A percentile compares a stretch with the other conserved stretches of the same genome.
phyloP scores from a whole-genome alignment of 2,797 vertebrate species.

The Ficedula albicollis region DNA sequence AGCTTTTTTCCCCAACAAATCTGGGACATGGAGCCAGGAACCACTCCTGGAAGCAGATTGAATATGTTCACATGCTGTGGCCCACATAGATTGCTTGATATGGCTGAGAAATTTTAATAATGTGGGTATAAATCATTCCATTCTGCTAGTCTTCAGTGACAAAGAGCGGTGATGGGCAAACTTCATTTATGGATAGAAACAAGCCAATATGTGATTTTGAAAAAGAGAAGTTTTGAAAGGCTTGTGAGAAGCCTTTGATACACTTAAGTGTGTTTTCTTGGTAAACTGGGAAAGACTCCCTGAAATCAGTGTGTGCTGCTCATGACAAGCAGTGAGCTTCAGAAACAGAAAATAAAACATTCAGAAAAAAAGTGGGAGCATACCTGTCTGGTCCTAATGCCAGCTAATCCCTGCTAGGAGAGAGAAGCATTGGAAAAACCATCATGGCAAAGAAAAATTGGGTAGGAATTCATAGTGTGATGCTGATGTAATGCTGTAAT shows the following conservation, averaged over 20 bases:
- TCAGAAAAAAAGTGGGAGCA: not conserved
- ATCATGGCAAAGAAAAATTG: not conserved
- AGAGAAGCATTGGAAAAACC: not conserved
- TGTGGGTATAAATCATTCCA: not conserved
- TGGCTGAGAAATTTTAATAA: not conserved
- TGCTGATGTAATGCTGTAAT: not conserved
- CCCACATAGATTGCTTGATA: not conserved
- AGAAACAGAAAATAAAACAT: slow-evolving; percentile 1
- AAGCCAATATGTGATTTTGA: not conserved
- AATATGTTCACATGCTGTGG: not conserved
- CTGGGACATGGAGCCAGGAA: not conserved
- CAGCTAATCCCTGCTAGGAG: not conserved
- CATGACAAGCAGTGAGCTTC: not conserved
- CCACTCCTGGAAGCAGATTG: not conserved
- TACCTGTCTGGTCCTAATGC: not conserved
- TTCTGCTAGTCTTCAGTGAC: not conserved
- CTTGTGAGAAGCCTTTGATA: not conserved
- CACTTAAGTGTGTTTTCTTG: not conserved
- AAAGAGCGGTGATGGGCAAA: not conserved
- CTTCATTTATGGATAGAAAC: not conserved
- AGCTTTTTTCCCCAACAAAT: not conserved
- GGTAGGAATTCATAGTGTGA: not conserved
- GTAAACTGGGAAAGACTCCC: not conserved
- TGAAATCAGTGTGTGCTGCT: not conserved
- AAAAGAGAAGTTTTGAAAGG: not conserved